Conservation (phyloP, 1,140 invertebrate species). For the Lanistes nyassanus region DNA sequence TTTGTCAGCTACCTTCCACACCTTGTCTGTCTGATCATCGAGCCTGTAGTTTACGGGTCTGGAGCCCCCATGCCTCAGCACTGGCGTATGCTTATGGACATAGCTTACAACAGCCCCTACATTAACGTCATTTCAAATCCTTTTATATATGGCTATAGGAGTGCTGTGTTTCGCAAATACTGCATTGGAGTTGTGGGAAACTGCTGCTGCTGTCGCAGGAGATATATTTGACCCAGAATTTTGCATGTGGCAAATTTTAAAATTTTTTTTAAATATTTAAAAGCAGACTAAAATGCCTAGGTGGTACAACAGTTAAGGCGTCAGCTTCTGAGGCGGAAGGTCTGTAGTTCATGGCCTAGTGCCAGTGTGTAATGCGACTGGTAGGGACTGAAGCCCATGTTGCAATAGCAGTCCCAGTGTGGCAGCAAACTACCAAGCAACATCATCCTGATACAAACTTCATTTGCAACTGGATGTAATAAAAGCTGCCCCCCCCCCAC, state of each 20-base stretch:
- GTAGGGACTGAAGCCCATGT: too few relatives aligned
- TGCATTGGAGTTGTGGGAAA: slow-evolving; percentile 18
- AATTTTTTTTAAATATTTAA: neutral
- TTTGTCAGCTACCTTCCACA: slow-evolving; percentile 37
- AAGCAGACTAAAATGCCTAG: too few relatives aligned
- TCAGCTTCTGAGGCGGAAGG: too few relatives aligned
- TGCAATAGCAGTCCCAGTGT: too few relatives aligned
- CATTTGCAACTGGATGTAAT: too few relatives aligned
- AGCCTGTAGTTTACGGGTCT: slow-evolving; percentile 1
- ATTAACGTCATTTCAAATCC: slow-evolving; percentile 33
- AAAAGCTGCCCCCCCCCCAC: too few relatives aligned
- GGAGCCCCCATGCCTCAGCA: slow-evolving; percentile 4
- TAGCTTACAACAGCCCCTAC: slow-evolving; percentile 37
- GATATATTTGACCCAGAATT: too few relatives aligned
- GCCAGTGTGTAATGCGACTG: too few relatives aligned
- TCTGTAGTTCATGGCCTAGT: too few relatives aligned
- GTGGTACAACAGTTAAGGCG: too few relatives aligned
- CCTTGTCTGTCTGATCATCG: slow-evolving; percentile 27
- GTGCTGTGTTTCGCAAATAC: slow-evolving; percentile 29
- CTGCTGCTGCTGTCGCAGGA: neutral
- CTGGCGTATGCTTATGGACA: slow-evolving; percentile 16
- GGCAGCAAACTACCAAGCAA: too few relatives aligned
- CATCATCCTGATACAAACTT: too few relatives aligned
- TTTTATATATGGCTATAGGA: slow-evolving; percentile 32
- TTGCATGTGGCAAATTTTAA: neutral